Conservation (phyloP, 2,888 invertebrate species). For the Drosophila seclusa region DNA sequence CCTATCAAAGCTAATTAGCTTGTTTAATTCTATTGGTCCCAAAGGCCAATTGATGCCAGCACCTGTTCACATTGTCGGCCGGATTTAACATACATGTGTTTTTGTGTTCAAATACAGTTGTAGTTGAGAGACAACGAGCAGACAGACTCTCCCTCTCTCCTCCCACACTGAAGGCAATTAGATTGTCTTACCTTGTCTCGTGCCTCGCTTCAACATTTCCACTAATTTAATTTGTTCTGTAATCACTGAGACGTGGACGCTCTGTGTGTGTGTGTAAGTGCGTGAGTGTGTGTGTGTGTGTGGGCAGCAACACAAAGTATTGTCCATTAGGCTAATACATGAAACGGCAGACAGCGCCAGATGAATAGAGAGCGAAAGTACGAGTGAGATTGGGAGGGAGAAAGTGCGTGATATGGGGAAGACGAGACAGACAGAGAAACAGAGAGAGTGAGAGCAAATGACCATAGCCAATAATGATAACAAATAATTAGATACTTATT, state of each 20-base stretch:
- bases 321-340: constrained; percentile 62
- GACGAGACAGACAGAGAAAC: neutral
- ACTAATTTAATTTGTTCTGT: constrained; percentile 75
- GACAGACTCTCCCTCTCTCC: constrained; percentile 7
- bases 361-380: constrained; percentile 4
- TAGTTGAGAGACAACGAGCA: constrained; percentile 5
- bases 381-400: neutral
- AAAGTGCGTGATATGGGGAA: constrained; percentile 2
- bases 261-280: neutral
- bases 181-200: constrained; percentile 60
- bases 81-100: constrained; percentile 43
- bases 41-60: constrained; percentile 67
- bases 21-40: constrained; percentile 58
- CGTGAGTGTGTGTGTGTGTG: neutral
- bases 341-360: constrained; percentile 26
- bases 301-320: constrained; percentile 30
- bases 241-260: constrained; percentile 60
- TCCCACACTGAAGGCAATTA: constrained; percentile 57
- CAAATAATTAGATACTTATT: constrained; percentile 75
- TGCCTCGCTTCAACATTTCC: constrained; percentile 62
- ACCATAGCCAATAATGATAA: constrained; percentile 77
- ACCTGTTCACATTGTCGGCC: constrained; percentile 57
- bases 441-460: constrained; percentile 37
- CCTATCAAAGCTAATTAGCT: constrained; percentile 65
- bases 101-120: constrained; percentile 23